These are phyloP conservation scores for Athalia cordata DNA, from an alignment of 2,888 invertebrate genomes.

Conservation along the genomic window DNA sequence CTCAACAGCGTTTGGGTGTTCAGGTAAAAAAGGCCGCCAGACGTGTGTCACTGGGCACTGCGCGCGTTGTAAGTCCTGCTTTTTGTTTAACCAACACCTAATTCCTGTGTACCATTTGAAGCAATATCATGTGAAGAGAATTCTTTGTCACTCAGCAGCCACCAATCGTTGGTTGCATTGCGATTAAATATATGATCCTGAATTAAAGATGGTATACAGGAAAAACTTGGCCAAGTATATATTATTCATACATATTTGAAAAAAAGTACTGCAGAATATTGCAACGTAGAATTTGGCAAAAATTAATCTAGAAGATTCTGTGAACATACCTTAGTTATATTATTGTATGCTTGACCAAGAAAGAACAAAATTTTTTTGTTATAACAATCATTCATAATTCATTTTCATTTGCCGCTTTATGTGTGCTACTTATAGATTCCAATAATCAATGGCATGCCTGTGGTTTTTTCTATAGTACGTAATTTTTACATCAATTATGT, in stretches of 20 bases:
- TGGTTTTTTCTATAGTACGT: constrained; percentile 47
- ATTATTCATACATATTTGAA: neutral
- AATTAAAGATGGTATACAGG: constrained; percentile 66
- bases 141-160: neutral
- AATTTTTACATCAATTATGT: constrained; percentile 43
- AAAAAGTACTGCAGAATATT: neutral
- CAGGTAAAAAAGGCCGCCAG: constrained; percentile 83
- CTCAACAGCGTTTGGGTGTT: constrained; percentile 85
- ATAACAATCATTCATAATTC: constrained; percentile 68
- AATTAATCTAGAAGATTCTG: no score
- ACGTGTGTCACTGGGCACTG: constrained; percentile 74
- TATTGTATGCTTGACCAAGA: constrained; percentile 70
- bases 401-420: constrained; percentile 73
- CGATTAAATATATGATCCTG: neutral
- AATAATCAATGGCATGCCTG: constrained; percentile 54
- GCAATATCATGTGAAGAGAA: neutral
- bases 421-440: constrained; percentile 62
- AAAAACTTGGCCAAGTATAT: constrained; percentile 71
- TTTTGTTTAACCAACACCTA: constrained; percentile 71
- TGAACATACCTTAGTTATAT: constrained; percentile 26
- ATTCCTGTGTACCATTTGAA: constrained; percentile 38
- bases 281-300: neutral
- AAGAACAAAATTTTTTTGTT: constrained; percentile 66
- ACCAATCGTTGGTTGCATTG: neutral
- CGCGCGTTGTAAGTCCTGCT: constrained; percentile 74